Percentiles rank a stretch among this genome's conserved stretches.
These are phyloP conservation scores for Octodon degus DNA, from an alignment of 2,113 vertebrate species.

Conservation along the genomic window DNA sequence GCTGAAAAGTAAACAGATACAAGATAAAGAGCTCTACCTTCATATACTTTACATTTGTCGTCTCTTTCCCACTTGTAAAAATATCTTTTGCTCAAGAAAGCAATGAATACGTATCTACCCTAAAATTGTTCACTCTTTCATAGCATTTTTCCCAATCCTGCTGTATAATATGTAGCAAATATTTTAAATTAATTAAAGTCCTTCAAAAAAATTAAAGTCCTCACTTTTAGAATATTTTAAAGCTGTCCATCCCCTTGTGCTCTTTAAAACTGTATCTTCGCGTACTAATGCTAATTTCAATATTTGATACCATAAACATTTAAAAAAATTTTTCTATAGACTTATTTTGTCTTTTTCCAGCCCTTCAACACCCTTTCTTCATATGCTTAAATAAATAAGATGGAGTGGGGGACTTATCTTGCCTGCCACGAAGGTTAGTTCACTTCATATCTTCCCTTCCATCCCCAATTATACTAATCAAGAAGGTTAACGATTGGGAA, in stretches of 20 bases:
- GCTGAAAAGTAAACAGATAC: slow-evolving; percentile 40
- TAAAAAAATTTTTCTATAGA: not conserved
- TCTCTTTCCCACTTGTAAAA: slow-evolving; percentile 21
- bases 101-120: not conserved
- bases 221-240: slow-evolving; percentile 11
- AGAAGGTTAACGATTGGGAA: slow-evolving; percentile 46
- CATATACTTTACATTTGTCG: not conserved
- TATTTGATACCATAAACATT: slow-evolving; percentile 8
- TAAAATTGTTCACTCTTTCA: slow-evolving; percentile 22
- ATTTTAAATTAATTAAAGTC: slow-evolving; percentile 53
- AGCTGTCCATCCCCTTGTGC: not conserved
- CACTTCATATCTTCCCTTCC: slow-evolving; percentile 29
- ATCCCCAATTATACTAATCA: slow-evolving; percentile 63
- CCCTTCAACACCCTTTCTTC: not conserved
- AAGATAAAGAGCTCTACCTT: slow-evolving; percentile 12
- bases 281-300: slow-evolving; percentile 28
- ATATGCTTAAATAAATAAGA: not conserved
- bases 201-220: slow-evolving; percentile 25
- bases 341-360: not conserved
- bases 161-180: not conserved
- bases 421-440: not conserved
- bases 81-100: slow-evolving; percentile 5
- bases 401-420: not conserved
- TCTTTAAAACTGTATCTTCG: slow-evolving; percentile 20
- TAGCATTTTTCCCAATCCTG: not conserved